Evolutionary conservation across 2,113 vertebrate species (phyloP), one percentile per base, ranked within the genome.

Genomic region (Murina feae): DNA sequence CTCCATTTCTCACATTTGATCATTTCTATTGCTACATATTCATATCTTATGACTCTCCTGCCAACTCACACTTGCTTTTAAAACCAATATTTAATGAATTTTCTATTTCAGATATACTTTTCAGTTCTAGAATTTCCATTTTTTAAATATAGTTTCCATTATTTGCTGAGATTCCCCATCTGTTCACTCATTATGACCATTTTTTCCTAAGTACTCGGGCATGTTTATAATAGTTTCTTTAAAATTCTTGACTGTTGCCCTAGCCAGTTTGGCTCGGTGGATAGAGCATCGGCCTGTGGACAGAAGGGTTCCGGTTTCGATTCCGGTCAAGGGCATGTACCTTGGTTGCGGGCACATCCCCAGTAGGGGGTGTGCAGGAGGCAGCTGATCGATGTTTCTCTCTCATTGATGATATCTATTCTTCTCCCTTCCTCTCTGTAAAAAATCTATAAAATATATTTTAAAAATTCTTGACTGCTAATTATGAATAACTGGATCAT

Each of bases 81-180:
- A 76, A 75, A 17, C 89, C 44, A 78, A 84, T 76, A 81, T 84
- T 90, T 93, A 95, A 84, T 92, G 86, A 87, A 94, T 90, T 96
- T 96, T 92, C 96, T 96, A 88, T 96, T 95, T 96, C 89, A 89
- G 94, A 90, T 94, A 60, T 81, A 94, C 71, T 96, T 96, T 94
- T 94, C 60, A 92, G 85, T 94, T 93, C 93, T 84, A 94, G 86
- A 96, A 72, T 92, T 94, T 95, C 82, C 60, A 92, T 88, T 94
- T 96, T 95, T 89, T 2, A 32, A 92, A 91, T 92, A 86, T 58
- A 85, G 39, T 84, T 92, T 85, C 49, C 89, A 78, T 72, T 96
- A 66, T 85, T 82, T 90, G n/a, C 71, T 93, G 82, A 93, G 66
- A 81, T 85, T 86, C 76, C 63, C 89, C 91, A 96, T 95, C 96